phyloP scores from a whole-genome alignment of 2,113 vertebrate genomes.

The Indicator indicator region DNA sequence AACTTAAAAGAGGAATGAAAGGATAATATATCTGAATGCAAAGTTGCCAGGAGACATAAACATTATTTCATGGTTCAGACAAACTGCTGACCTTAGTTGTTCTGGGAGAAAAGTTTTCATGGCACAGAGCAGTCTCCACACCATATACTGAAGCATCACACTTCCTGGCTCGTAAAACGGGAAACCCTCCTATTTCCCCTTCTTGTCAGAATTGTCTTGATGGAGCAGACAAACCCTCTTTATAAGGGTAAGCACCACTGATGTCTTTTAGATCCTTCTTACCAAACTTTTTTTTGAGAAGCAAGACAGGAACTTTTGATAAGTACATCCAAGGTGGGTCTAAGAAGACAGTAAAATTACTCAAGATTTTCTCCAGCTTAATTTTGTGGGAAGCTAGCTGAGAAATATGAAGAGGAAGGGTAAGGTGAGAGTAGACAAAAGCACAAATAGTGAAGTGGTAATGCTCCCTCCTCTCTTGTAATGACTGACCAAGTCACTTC shows the following conservation, averaged over 20 bases:
- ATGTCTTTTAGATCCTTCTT: background rate
- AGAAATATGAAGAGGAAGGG: background rate
- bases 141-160: background rate
- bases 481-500: background rate
- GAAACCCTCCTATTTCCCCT: background rate
- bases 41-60: slow-evolving; percentile 39
- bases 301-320: background rate
- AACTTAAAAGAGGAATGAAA: slow-evolving; percentile 44
- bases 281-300: background rate
- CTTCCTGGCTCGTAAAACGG: background rate
- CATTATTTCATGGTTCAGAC: background rate
- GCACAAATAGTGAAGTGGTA: background rate
- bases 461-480: background rate
- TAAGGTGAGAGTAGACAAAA: background rate
- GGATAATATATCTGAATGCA: slow-evolving; percentile 29
- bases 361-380: background rate
- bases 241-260: background rate
- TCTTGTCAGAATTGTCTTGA: background rate
- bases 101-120: background rate
- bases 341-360: background rate
- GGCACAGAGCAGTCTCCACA: background rate
- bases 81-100: slow-evolving; percentile 35
- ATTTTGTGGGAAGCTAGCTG: background rate
- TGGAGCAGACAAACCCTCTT: background rate
- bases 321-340: background rate